Evolutionary conservation across 2,888 invertebrate species (phyloP).

Genomic region (Petrolisthes manimaculis): DNA sequence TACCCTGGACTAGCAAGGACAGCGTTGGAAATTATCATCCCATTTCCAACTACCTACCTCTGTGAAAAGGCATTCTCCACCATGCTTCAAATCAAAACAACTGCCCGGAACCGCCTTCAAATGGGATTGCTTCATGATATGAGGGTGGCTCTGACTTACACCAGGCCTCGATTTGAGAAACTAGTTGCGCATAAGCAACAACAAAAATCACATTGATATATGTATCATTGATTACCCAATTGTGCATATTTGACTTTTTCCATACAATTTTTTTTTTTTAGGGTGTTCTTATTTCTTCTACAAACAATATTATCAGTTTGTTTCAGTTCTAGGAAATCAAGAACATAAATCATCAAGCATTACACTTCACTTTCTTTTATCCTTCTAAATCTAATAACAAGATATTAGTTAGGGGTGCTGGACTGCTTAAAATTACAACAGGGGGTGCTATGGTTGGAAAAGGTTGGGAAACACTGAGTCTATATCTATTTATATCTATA

Average conservation of each 20-base stretch:
- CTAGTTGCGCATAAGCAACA: conserved; percentile 28
- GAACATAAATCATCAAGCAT: conserved; percentile 2
- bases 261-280: conserved; percentile 15
- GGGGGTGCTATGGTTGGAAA: background rate
- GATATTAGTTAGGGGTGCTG: background rate
- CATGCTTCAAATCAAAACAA: conserved; percentile 40
- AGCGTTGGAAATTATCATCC: conserved; percentile 30
- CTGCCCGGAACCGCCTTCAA: conserved; percentile 27
- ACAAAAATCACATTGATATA: conserved; percentile 31
- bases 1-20: conserved; percentile 23
- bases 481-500: no score
- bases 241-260: conserved; percentile 2
- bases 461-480: background rate
- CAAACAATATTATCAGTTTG: background rate
- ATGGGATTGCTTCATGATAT: conserved; percentile 23
- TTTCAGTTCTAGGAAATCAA: background rate
- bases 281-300: background rate
- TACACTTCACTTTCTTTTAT: conserved; percentile 12
- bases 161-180: conserved; percentile 31
- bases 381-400: background rate
- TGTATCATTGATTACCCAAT: background rate
- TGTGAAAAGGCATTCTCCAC: conserved; percentile 30
- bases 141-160: conserved; percentile 34
- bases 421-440: background rate
- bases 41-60: conserved; percentile 29